Conservation (phyloP, 2,888 invertebrate species). For the Eupithecia pulchellata region DNA sequence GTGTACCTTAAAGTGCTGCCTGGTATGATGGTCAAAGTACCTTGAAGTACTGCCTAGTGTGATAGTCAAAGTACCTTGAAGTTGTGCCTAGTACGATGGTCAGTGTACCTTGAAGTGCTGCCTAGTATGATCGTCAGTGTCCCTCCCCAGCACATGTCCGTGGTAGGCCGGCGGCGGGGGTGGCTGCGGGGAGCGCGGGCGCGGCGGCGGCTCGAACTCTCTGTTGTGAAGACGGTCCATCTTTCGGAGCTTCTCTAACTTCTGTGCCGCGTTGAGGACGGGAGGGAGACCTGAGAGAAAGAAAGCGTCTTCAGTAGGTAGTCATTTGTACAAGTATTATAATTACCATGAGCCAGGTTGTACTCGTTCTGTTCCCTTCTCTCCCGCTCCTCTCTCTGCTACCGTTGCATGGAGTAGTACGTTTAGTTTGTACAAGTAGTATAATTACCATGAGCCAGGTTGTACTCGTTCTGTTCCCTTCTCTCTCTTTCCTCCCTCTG, state of each 20-base stretch:
- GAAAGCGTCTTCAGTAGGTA: too few species aligned
- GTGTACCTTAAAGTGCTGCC: constrained; percentile 5
- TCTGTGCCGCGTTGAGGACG: constrained; percentile 64
- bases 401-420: too few species aligned
- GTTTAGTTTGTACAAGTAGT: too few species aligned
- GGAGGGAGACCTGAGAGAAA: constrained; percentile 73
- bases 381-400: neutral
- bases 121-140: constrained; percentile 27
- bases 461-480: constrained; percentile 61
- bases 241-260: constrained; percentile 81
- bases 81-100: constrained; percentile 36
- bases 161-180: constrained; percentile 18
- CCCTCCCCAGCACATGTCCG: constrained; percentile 7
- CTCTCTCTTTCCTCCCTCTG: constrained; percentile 62
- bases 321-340: too few species aligned
- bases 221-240: constrained; percentile 71
- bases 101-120: constrained; percentile 47
- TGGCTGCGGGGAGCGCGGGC: constrained; percentile 45
- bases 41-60: neutral
- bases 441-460: constrained; percentile 63
- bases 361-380: neutral
- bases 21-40: neutral
- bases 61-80: constrained; percentile 43
- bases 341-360: neutral
- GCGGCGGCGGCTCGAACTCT: constrained; percentile 51